Base-by-base conservation (phyloP, 2,797 vertebrate genomes). In the Spinus pinus region DNA sequence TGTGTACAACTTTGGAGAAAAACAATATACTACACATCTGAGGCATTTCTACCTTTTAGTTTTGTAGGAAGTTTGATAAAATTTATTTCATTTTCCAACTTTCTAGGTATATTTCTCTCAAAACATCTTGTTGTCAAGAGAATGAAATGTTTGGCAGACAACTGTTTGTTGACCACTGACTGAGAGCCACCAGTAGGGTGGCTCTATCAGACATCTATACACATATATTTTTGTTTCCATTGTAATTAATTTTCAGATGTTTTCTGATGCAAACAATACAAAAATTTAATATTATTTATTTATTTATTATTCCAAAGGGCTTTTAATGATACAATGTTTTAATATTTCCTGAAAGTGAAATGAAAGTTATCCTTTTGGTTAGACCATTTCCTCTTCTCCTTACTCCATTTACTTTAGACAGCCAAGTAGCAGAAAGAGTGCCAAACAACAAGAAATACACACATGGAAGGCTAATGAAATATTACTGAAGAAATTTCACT, bases 381-480 rank as follows among this genome's bases (percentile, higher is more conserved):
- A 22, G 4, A 24, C n/a, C 10, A 33, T 50, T 90, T 66, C 18
- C 4, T 69, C 2, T 31, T 84, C 16, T 39, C 37, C 53, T n/a
- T 65, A 5, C 5, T 84, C 10, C 13, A 7, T 39, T 67, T 81
- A 51, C 19, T 74, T 88, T 12, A 1, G 1, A 31, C 12, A 74
- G 3, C 9, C 46, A 60, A 71, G n/a, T 14, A 70, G 23, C 8
- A 58, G 41, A 81, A 86, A 56, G 16, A 71, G 8, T 27, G 7
- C 3, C 7, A 9, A 64, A 53, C 0, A 6, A 8, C 17, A 72
- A 67, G 12, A 49, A 75, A 14, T 23, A 71, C 4, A 37, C 10
- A 25, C 6, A 28, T 10, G 2, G 13, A 67, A 14, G 17, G 4
- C 1, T 49, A 3, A n/a, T 19, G 15, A 27, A 37, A 13, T 37